Base-by-base conservation (phyloP, 2,888 invertebrate genomes). In the Hirtodrosophila confusa region DNA sequence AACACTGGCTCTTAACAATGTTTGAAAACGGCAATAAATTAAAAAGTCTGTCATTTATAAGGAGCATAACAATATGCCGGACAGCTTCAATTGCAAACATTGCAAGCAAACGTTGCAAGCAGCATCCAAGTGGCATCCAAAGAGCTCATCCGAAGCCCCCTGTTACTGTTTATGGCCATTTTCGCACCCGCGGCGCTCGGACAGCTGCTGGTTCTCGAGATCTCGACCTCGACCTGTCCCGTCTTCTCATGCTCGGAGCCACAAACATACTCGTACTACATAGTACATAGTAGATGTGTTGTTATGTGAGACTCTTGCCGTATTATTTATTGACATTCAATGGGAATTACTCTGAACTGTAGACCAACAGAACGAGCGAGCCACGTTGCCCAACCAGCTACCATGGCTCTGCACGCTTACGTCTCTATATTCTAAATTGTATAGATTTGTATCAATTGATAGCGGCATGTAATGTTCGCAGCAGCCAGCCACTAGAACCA, bases 301-400 rank as follows among this genome's bases (percentile, higher is more conserved):
- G 53, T 58, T 70, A 74, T 78, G 78, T 75, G 75, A 71, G 79
- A 76, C 74, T 78, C 78, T 82, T 69, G 50, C 47, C 44, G 57
- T 71, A 89, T 89, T 89, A 90, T 90, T 89, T 90, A 90, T 89
- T 84, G 89, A 80, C 89, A 86, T 83, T 85, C 85, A 85, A 78
- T 67, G 66, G 23, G 66, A 62, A 41, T 12, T 44, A 43, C 53
- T 58, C 23, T 35, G 37, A 68, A 43, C 49, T 51, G 58, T 43
- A 67, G 57, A 44, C 51, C 23, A 35, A 11, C 12, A 39, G 17
- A 31, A 31, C 27, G 27, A 31, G 7, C 31, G 31, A 31, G 6
- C 31, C 4, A 9, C 31, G 31, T 31, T 31, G 31, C 51, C 23
- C 27, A 11, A 7, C n/a, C 29, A 35, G 29, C 27, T 35, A 39